phyloP scores from a whole-genome alignment of 2,113 vertebrate species.

The Miniopterus natalensis region DNA sequence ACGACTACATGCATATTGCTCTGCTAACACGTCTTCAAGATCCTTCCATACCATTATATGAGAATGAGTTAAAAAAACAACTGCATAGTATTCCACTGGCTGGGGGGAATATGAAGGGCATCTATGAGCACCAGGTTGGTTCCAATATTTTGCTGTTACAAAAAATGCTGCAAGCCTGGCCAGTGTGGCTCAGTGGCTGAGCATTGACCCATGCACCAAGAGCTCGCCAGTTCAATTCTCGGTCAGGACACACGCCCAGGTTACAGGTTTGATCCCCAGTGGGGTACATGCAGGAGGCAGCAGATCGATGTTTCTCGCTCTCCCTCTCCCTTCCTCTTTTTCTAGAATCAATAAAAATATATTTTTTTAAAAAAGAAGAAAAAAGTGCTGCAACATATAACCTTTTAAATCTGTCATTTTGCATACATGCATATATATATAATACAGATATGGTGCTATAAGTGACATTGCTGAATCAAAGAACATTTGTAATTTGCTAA shows the following conservation, averaged over 20 bases:
- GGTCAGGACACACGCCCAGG: too few species aligned
- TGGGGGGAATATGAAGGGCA: too few species aligned
- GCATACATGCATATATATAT: too few species aligned
- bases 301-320: too few species aligned
- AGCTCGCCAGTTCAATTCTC: too few species aligned
- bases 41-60: neutral
- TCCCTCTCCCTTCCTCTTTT: too few species aligned
- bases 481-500: neutral
- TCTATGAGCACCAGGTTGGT: neutral
- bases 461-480: neutral
- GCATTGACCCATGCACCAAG: too few species aligned
- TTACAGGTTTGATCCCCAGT: too few species aligned
- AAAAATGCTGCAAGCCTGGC: neutral
- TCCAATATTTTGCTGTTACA: neutral
- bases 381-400: neutral
- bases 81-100: neutral
- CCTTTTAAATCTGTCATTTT: neutral
- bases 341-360: too few species aligned
- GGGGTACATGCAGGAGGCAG: too few species aligned
- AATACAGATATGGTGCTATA: neutral
- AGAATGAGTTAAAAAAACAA: neutral
- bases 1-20: neutral
- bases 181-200: too few species aligned
- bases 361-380: too few species aligned
- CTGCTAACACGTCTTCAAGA: neutral